Evolutionary conservation across 2,888 invertebrate species (phyloP).

Genomic region (Herminia tarsipennalis): DNA sequence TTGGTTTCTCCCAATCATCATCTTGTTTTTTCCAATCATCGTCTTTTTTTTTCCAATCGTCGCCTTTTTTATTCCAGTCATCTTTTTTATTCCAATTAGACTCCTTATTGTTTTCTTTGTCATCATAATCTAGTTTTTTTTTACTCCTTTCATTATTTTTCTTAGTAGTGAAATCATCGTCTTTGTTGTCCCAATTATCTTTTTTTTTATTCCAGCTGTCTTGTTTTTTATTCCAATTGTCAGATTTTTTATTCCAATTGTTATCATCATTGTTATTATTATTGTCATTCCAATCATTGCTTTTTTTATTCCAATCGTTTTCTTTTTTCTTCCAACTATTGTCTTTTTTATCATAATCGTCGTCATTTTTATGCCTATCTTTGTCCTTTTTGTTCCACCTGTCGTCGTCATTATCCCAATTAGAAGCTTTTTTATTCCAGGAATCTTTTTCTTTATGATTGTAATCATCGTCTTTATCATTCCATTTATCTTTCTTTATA

Average conservation of each 20-base stretch:
- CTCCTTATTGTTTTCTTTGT: too few species aligned
- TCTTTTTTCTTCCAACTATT: neutral
- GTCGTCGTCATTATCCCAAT: neutral
- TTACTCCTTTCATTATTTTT: too few species aligned
- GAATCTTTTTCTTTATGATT: neutral
- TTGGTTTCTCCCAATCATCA: neutral
- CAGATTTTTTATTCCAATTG: conserved; percentile 11
- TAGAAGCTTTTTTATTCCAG: neutral
- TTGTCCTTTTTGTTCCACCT: conserved; percentile 13
- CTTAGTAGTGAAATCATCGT: too few species aligned
- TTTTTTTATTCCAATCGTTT: neutral
- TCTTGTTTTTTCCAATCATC: neutral
- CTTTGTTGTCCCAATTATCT: too few species aligned
- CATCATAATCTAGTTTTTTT: too few species aligned
- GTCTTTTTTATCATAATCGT: neutral
- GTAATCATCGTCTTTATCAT: neutral
- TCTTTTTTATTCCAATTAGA: too few species aligned
- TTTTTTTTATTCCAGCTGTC: neutral
- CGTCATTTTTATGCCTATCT: neutral
- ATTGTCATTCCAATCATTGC: neutral
- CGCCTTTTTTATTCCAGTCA: neutral
- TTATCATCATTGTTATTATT: neutral
- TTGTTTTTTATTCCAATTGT: neutral
- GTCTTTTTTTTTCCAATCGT: conserved; percentile 4
- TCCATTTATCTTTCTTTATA: neutral